phyloP scores from a whole-genome alignment of 2,113 vertebrate species.

The Thymallus thymallus region DNA sequence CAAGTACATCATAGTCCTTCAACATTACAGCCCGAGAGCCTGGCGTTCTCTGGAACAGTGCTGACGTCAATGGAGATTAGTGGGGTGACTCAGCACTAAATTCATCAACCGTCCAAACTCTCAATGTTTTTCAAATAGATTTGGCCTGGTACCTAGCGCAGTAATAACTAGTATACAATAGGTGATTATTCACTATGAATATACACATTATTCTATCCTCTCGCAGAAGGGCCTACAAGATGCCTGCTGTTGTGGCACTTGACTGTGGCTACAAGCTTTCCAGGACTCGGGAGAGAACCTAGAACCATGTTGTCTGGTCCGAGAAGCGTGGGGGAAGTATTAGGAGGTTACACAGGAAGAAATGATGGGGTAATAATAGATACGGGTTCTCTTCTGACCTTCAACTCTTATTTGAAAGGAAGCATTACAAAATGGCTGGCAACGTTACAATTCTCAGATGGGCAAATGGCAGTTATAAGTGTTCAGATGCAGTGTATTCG shows the following conservation, averaged over 20 bases:
- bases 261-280: not conserved
- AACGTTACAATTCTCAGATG: conserved; percentile 34
- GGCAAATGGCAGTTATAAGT: conserved; percentile 33
- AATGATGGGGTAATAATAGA: not conserved
- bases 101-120: not conserved
- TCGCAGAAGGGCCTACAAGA: not conserved
- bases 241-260: conserved; percentile 35
- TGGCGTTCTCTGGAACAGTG: conserved; percentile 27
- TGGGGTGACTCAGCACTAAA: conserved; percentile 17
- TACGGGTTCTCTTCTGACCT: not conserved
- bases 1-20: not conserved
- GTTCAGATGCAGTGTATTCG: conserved; percentile 33
- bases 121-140: not conserved
- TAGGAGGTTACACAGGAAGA: conserved; percentile 34
- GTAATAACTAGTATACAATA: not conserved
- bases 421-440: not conserved
- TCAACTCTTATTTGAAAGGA: not conserved
- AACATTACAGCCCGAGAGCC: not conserved
- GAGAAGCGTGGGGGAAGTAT: conserved; percentile 10
- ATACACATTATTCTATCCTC: not conserved
- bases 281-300: not conserved
- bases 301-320: not conserved
- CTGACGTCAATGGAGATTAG: not conserved
- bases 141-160: not conserved
- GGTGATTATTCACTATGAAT: not conserved